Evolutionary conservation across 2,113 vertebrate species (phyloP), one percentile per base, ranked within the genome.

Genomic region (Sturnira hondurensis): DNA sequence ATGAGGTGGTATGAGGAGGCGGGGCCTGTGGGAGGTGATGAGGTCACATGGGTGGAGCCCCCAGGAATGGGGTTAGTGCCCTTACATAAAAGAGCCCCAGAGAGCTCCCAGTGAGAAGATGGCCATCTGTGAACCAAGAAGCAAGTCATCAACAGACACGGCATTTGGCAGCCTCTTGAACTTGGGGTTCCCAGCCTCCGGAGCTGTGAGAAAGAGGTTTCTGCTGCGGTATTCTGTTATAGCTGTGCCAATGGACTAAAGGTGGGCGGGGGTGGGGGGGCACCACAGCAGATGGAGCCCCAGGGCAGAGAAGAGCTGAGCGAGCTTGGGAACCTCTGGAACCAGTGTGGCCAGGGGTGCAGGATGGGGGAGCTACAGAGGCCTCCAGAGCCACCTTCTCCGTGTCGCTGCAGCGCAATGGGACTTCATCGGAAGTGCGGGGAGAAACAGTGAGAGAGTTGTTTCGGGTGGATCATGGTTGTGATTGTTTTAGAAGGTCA

Each of bases 351-450:
- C 61, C 54, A 12, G 68, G 17, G 82, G 26, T 36, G 31, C 43
- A 13, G 0, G n/a, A 45, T 14, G 26, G 4, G 20, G 16, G 58
- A 84, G 15, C 38, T 12, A 4, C 6, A 67, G 54, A n/a, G 16
- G 31, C 6, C n/a, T 54, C 17, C 2, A 45, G 47, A 36, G 5
- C 26, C 43, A 28, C 19, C 3, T 0, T 4, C 0, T 7, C 22
- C 7, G 19, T 33, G 38, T 93, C 58, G 0, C 13, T 45, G 76
- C 4, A 22, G 76, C 38, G 7, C 7, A 61, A 63, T 54, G 38
- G 3, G 47, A 16, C 52, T 76, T 96, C 47, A 38, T 4, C 33
- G 68, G 7, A 41, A 80, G 38, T 14, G 0, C 19, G 24, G 22
- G 31, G 4, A 36, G 89, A 80, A 54, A 6, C 65, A 22, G 52